Conservation (phyloP, 2,888 invertebrate species). For the Meghimatium bilineatum region DNA sequence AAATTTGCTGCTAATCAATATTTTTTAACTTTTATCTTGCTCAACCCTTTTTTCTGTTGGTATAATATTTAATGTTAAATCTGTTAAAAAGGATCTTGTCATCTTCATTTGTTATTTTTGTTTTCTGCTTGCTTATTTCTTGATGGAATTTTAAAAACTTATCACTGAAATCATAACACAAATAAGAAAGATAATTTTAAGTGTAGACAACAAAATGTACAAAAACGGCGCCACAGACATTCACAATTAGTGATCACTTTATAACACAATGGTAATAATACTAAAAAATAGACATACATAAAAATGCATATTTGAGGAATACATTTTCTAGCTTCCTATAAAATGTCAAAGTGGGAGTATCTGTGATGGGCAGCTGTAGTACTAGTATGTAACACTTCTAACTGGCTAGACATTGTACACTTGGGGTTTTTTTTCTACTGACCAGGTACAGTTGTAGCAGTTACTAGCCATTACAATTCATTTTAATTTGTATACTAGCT, state of each 20-base stretch:
- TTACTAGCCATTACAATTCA: too few relatives aligned
- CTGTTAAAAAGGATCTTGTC: not conserved
- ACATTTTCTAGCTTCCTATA: not conserved
- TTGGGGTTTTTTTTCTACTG: too few relatives aligned
- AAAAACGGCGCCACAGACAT: not conserved
- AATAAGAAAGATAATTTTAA: not conserved
- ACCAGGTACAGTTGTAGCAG: too few relatives aligned
- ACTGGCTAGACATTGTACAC: too few relatives aligned
- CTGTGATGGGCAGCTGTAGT: too few relatives aligned
- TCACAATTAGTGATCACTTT: not conserved
- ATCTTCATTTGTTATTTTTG: not conserved
- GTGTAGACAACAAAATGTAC: not conserved
- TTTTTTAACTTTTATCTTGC: too few relatives aligned
- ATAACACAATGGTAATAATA: not conserved
- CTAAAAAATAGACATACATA: not conserved
- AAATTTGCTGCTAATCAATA: not conserved
- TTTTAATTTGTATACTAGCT: too few relatives aligned
- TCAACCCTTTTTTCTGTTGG: not conserved
- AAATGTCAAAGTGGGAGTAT: too few relatives aligned
- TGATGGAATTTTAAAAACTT: not conserved
- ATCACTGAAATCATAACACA: not conserved
- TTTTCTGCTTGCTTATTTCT: not conserved
- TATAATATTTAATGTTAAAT: not conserved
- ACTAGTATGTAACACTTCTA: too few relatives aligned
- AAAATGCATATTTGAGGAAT: not conserved